Base-by-base conservation (phyloP, 2,888 invertebrate species). In the Phanerotoma sp. region DNA sequence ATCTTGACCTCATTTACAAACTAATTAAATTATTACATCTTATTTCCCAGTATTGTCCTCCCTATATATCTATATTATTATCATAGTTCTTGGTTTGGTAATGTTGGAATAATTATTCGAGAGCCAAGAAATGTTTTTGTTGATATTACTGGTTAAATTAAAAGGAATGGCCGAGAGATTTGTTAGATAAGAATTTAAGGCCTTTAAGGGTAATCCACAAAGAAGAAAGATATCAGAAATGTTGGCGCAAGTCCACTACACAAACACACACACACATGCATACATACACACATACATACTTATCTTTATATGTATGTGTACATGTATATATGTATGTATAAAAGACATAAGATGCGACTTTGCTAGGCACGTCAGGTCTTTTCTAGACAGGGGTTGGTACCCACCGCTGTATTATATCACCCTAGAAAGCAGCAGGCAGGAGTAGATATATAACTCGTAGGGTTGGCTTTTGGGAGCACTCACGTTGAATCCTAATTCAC, bases 401-500 rank as follows among this genome's bases (percentile, higher is more conserved):
- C 56, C 57, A 57, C 51, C 54, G 42, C 55, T 53, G 40, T 52
- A 52, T 45, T 54, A 49, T 49, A 46, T 48, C 38, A 37, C 51
- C 54, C 30, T n/a, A 32, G 30, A 38, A 51, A 51, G 49, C 54
- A 51, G 21, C 18, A 15, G 11, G 35, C 45, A 52, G 20, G 44
- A 45, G 44, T 32, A 35, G n/a, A n/a, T 40, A 21, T 32, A 40
- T 42, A 37, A 44, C 45, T 25, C 3, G 9, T 25, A 25, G 25
- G 25, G 25, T 59, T 54, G 57, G 60, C 54, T 61, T 61, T 53
- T 56, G 55, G 45, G 51, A 54, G 61, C 60, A 56, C 57, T 61
- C 66, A 63, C 62, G 64, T 70, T 68, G 69, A 67, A 70, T 70
- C 65, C 65, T 66, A 67, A 68, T 68, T 68, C 62, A 60, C 62